Evolutionary conservation across 2,888 invertebrate genomes (phyloP).

Genomic region (Limnephilus marmoratus): DNA sequence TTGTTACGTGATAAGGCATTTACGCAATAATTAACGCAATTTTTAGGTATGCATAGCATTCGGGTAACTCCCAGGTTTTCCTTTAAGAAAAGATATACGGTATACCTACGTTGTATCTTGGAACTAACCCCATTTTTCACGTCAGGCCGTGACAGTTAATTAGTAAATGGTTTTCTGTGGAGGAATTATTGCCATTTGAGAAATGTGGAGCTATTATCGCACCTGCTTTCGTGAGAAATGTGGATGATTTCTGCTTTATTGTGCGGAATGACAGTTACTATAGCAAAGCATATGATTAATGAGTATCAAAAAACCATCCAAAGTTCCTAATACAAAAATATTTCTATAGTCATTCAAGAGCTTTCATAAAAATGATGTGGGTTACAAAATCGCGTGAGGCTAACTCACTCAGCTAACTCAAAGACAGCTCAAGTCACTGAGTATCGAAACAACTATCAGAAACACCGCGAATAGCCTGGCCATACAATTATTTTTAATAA

Average conservation of each 20-base stretch:
- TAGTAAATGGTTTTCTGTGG: conserved; percentile 17
- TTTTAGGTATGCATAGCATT: neutral
- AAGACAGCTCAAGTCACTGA: neutral
- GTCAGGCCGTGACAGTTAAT: conserved; percentile 32
- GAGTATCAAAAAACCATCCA: neutral
- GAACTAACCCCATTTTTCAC: conserved; percentile 21
- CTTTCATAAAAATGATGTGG: neutral
- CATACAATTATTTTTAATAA: neutral
- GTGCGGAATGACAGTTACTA: neutral
- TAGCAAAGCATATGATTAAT: neutral
- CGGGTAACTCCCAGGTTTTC: neutral
- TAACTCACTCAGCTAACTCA: neutral
- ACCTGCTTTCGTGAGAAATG: neutral
- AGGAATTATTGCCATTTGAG: conserved; percentile 30
- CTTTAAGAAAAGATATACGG: neutral
- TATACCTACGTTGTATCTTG: neutral
- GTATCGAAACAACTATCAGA: neutral
- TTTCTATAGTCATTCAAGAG: too few species aligned
- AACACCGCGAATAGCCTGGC: neutral
- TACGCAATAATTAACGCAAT: conserved; percentile 4
- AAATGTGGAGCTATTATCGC: neutral
- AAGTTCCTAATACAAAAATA: neutral
- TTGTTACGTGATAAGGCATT: neutral
- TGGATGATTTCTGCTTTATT: neutral
- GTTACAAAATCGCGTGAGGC: neutral